Evolutionary conservation across 2,113 vertebrate species (phyloP).

Genomic region (Rhipidura dahli): DNA sequence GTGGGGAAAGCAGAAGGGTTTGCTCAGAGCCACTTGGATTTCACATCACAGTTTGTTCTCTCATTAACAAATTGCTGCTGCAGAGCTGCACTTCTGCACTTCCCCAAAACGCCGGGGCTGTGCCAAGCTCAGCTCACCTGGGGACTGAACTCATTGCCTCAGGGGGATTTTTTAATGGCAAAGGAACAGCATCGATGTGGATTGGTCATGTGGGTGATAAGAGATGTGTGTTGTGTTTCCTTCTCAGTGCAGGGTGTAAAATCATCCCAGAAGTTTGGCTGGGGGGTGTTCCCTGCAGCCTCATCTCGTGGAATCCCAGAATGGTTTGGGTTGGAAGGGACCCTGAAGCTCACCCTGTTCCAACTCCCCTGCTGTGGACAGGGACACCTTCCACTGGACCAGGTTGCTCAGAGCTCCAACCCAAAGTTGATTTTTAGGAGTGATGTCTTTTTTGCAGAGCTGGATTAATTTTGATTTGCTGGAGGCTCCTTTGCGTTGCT

Average conservation of each 20-base stretch:
- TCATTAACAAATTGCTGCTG: neutral
- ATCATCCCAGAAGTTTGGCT: neutral
- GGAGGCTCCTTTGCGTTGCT: neutral
- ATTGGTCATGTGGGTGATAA: neutral
- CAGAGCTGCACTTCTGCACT: neutral
- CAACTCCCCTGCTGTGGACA: neutral
- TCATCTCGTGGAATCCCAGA: neutral
- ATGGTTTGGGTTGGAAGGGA: neutral
- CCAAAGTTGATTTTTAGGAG: neutral
- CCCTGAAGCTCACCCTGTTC: neutral
- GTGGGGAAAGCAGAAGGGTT: neutral
- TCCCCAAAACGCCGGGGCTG: neutral
- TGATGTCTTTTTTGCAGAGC: neutral
- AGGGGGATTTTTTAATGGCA: neutral
- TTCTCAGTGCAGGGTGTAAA: neutral
- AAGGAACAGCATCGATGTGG: neutral
- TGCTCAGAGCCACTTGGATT: neutral
- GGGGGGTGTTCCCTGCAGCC: neutral
- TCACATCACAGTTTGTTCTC: neutral
- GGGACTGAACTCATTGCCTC: neutral
- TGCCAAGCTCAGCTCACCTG: neutral
- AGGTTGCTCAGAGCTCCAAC: neutral
- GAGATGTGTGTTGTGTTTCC: rapidly evolving
- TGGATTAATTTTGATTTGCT: neutral
- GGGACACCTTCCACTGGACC: neutral